phyloP scores from a whole-genome alignment of 2,888 invertebrate species.

The Tachina lurida region DNA sequence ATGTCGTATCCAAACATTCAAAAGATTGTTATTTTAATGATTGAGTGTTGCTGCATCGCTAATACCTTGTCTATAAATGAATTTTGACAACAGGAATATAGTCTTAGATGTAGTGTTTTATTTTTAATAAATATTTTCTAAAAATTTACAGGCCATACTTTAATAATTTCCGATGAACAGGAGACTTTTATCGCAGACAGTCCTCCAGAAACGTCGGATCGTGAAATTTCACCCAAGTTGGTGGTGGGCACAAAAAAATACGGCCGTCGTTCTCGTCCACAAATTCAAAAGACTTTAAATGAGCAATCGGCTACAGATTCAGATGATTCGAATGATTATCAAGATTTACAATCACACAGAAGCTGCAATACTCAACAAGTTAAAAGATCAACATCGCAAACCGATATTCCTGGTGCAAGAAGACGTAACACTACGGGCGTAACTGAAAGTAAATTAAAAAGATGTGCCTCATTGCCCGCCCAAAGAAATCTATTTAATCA shows the following conservation, averaged over 20 bases:
- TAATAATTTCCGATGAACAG: conserved; percentile 77
- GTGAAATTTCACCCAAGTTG: conserved; percentile 89
- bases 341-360: conserved; percentile 76
- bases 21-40: no score
- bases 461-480: conserved; percentile 85
- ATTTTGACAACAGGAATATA: no score
- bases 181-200: conserved; percentile 75
- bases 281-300: conserved; percentile 79
- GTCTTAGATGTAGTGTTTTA: no score
- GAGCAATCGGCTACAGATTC: conserved; percentile 81
- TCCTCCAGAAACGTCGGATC: conserved; percentile 85
- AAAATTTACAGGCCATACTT: conserved; percentile 76
- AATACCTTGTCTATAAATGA: no score
- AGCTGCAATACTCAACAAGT: conserved; percentile 78
- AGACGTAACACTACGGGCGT: conserved; percentile 77
- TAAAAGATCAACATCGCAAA: conserved; percentile 85
- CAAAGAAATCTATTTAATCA: conserved; percentile 73
- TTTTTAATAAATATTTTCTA: conserved; percentile 1
- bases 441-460: conserved; percentile 84
- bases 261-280: conserved; percentile 88
- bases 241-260: conserved; percentile 90
- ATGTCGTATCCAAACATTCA: no score
- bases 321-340: conserved; percentile 79
- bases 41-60: no score
- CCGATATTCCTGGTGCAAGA: conserved; percentile 84